phyloP scores from a whole-genome alignment of 2,113 vertebrate genomes.

The Vimba vimba region DNA sequence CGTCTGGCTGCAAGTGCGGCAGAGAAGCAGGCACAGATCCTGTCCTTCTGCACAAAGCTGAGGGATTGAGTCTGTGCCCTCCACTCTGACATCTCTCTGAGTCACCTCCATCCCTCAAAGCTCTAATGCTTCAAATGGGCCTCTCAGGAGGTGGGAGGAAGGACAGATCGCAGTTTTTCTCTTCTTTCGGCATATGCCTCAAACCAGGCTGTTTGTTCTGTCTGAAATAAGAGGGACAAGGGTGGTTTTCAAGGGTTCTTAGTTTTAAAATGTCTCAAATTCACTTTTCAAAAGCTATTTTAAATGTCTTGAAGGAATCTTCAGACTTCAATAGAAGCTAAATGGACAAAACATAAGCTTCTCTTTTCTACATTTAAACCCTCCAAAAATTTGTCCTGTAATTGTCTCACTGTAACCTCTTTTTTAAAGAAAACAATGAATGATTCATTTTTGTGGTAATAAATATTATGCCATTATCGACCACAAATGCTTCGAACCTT shows the following conservation, averaged over 20 bases:
- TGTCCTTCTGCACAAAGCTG: constrained; percentile 41
- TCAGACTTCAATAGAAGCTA: background rate
- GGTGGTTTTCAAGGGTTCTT: background rate
- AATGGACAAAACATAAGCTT: background rate
- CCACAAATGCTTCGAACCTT: too few species aligned
- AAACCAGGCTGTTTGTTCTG: background rate
- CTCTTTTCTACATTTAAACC: too few species aligned
- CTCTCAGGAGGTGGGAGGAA: background rate
- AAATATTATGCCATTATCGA: too few species aligned
- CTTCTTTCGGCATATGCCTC: constrained; percentile 2
- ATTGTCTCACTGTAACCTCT: too few species aligned
- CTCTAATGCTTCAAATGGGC: background rate
- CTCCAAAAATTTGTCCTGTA: too few species aligned
- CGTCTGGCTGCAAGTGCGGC: background rate
- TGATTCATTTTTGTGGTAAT: too few species aligned
- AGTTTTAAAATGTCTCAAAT: background rate
- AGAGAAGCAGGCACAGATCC: constrained; percentile 10
- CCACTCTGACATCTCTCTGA: constrained; percentile 29
- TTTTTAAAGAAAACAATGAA: too few species aligned
- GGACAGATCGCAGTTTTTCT: constrained; percentile 29
- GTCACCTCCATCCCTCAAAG: constrained; percentile 40
- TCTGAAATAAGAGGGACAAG: background rate
- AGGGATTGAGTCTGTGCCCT: constrained; percentile 39
- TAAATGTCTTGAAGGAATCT: background rate
- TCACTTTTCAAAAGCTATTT: background rate